phyloP scores from a whole-genome alignment of 2,888 invertebrate genomes.

The Chromoteleia sp. region DNA sequence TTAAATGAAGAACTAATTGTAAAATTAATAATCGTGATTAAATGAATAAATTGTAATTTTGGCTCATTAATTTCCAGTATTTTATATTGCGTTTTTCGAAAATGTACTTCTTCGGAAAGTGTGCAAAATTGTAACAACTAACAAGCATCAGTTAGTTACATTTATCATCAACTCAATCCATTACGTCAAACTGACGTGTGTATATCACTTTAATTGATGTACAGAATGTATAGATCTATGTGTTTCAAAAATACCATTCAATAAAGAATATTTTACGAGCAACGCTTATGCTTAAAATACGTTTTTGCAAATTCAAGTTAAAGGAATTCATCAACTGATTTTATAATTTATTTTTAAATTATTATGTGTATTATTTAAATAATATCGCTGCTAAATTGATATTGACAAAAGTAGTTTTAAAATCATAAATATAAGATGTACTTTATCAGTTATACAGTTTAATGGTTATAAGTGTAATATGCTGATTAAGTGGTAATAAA shows the following conservation, averaged over 20 bases:
- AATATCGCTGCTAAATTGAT: background rate
- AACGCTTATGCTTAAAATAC: constrained; percentile 11
- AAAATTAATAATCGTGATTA: no score
- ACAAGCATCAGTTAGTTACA: constrained; percentile 74
- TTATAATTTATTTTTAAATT: background rate
- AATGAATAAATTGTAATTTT: no score
- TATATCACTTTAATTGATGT: constrained; percentile 77
- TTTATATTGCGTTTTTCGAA: constrained; percentile 26
- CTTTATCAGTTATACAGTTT: constrained; percentile 7
- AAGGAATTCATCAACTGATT: no score
- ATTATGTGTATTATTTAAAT: background rate
- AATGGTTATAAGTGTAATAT: constrained; percentile 10
- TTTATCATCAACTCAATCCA: constrained; percentile 82
- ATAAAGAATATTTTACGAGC: constrained; percentile 24
- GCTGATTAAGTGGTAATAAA: constrained; percentile 6
- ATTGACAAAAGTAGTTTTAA: constrained; percentile 9
- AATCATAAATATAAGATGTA: constrained; percentile 2
- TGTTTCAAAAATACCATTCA: constrained; percentile 69
- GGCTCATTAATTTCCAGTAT: no score
- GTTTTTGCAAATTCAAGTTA: constrained; percentile 2
- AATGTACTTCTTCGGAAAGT: constrained; percentile 42
- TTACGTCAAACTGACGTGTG: constrained; percentile 76
- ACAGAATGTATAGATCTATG: constrained; percentile 73
- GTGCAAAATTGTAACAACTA: constrained; percentile 74
- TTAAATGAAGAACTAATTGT: background rate